These are phyloP conservation scores for Pimpla rufipes DNA, from an alignment of 2,888 invertebrate genomes.

Conservation along the genomic window DNA sequence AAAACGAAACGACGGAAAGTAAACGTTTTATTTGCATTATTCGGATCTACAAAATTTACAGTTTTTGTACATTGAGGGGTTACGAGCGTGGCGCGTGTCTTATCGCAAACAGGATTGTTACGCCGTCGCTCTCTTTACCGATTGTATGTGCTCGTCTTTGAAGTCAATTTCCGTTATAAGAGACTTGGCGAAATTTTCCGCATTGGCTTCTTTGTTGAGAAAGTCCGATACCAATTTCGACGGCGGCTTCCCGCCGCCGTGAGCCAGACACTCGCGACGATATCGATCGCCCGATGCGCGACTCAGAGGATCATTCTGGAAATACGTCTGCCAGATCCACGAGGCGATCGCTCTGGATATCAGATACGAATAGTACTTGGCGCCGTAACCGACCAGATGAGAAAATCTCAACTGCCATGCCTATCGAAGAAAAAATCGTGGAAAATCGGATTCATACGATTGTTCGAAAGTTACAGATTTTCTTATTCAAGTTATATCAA, in stretches of 20 bases:
- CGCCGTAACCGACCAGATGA: conserved; percentile 98
- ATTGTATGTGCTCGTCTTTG: conserved; percentile 86
- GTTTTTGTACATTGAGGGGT: conserved; percentile 30
- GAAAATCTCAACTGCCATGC: conserved; percentile 98
- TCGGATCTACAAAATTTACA: conserved; percentile 6
- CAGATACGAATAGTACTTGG: conserved; percentile 99
- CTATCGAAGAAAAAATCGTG: conserved; percentile 85
- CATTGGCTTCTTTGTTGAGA: conserved; percentile 91
- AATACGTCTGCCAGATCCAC: conserved; percentile 96
- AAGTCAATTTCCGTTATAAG: conserved; percentile 91
- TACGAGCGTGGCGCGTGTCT: neutral
- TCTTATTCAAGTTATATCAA: neutral
- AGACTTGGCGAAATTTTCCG: conserved; percentile 92
- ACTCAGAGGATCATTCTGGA: conserved; percentile 92
- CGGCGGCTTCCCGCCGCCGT: conserved; percentile 96
- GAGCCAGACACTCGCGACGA: conserved; percentile 91
- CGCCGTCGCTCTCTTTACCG: conserved; percentile 70
- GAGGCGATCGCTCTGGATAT: conserved; percentile 97
- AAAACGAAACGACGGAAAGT: conserved; percentile 31
- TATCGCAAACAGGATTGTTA: neutral
- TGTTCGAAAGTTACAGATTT: neutral
- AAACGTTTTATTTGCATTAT: conserved; percentile 2
- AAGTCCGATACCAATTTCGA: conserved; percentile 92
- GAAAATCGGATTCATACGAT: neutral
- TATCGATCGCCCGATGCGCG: conserved; percentile 93